A percentile compares a stretch with the other conserved stretches of the same genome.
Conservation (phyloP, 2,888 invertebrate species). For the Sminthurides aquaticus region DNA sequence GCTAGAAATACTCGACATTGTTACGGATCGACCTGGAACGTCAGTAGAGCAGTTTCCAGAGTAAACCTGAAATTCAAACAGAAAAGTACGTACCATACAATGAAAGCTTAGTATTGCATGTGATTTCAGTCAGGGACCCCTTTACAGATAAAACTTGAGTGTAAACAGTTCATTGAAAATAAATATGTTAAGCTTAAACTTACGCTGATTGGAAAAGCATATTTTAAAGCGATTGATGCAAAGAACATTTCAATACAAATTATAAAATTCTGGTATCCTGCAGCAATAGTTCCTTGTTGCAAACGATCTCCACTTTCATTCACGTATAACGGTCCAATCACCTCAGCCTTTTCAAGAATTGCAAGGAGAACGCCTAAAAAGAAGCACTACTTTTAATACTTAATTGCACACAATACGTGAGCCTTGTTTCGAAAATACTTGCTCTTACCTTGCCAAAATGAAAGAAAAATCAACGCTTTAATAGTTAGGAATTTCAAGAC, state of each 20-base stretch:
- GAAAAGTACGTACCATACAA: background rate
- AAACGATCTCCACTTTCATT: conserved; percentile 69
- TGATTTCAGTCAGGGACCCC: no score
- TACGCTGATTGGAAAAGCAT: conserved; percentile 75
- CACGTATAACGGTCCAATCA: conserved; percentile 83
- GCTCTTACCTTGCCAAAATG: conserved; percentile 98
- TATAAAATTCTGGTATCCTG: conserved; percentile 98
- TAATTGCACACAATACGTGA: no score
- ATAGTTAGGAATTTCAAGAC: conserved; percentile 98
- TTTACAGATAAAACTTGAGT: no score
- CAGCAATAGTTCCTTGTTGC: conserved; percentile 85
- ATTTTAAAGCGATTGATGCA: conserved; percentile 89
- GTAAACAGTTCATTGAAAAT: background rate
- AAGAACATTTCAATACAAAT: conserved; percentile 99
- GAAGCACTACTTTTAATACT: no score
- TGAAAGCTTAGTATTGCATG: no score
- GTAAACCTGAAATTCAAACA: conserved; percentile 61
- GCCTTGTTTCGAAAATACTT: no score
- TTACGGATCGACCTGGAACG: conserved; percentile 82
- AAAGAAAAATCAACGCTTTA: conserved; percentile 97
- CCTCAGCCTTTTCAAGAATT: conserved; percentile 89
- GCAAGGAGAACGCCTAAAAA: conserved; percentile 84
- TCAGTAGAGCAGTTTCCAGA: conserved; percentile 69
- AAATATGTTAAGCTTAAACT: conserved; percentile 13
- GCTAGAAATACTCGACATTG: conserved; percentile 98